Percentiles rank a stretch among this genome's conserved stretches.
Conservation (phyloP, 2,888 invertebrate genomes). For the Lypha dubia region DNA sequence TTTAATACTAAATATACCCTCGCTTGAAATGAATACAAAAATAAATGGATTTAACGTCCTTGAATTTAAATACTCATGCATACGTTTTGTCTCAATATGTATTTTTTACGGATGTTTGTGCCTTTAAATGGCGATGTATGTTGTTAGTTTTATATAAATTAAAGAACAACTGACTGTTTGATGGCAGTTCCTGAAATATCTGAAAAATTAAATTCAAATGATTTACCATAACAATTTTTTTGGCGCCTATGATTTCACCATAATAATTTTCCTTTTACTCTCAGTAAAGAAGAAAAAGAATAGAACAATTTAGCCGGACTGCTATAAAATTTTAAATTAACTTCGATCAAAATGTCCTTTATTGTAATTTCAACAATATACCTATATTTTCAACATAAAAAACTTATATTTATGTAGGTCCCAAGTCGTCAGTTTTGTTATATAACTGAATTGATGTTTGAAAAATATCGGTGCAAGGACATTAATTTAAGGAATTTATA, state of each 20-base stretch:
- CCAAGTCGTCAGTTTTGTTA: too few relatives aligned
- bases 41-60: slow-evolving; percentile 52
- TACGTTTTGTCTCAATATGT: neutral
- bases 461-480: too few relatives aligned
- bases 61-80: slow-evolving; percentile 19
- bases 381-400: too few relatives aligned
- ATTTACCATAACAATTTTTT: neutral
- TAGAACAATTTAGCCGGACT: too few relatives aligned
- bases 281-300: neutral
- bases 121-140: neutral
- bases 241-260: too few relatives aligned
- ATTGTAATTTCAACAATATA: too few relatives aligned
- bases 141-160: neutral
- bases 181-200: neutral
- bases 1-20: slow-evolving; percentile 7
- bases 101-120: neutral
- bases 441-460: too few relatives aligned
- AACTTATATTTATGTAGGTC: too few relatives aligned
- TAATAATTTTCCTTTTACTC: too few relatives aligned
- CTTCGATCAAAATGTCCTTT: too few relatives aligned
- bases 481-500: too few relatives aligned
- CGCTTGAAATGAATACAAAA: slow-evolving; percentile 27
- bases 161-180: neutral
- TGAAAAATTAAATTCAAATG: neutral
- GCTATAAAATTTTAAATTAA: too few relatives aligned